Base-by-base conservation (phyloP, 1,140 invertebrate genomes). In the Drosophila bocki region DNA sequence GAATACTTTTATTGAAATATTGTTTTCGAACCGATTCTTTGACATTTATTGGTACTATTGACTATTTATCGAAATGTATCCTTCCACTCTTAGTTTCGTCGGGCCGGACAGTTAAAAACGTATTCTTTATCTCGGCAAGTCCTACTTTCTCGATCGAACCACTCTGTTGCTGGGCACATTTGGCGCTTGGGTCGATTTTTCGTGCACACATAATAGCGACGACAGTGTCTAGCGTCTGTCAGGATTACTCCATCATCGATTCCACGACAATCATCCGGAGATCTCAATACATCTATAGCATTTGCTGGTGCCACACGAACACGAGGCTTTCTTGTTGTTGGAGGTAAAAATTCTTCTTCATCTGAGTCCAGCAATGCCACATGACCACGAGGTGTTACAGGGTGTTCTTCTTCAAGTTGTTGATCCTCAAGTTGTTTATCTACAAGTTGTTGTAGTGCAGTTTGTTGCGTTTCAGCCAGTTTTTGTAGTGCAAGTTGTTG, bases 101-200 rank as follows among this genome's bases (percentile, higher is more conserved):
- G 9, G 29, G 50, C 29, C 29, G 29, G 50, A 33, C 50, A 51
- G 50, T 17, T 51, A 11, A 17, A 51, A 19, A 51, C 50, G n/a
- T 2, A 0, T 13, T 39, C 51, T 6, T 12, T 54, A 11, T 15
- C 8, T 17, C 54, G 70, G 11, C 81, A 83, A 19, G 37, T 17
- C 45, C 57, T 68, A 13, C 26, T 47, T 17, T 82, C 80, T 9
- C 81, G 58, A 29, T 84, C 80, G 47, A 80, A 84, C 81, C 81
- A 84, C 26, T 84, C 61, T 3, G 67, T 60, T 26, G 2, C 0
- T 3, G 80, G 80, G n/a, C 81, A 83, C 1, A 42, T 7, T 19
- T 76, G 76, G 8, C 69, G 70, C 15, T 47, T 79, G 50, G 59
- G 35, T 15, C 80, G 76, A 19, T 84, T 83, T 6, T 47, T 76